A percentile compares a stretch with the other conserved stretches of the same genome.
These are phyloP conservation scores for Calidris pugnax DNA, from an alignment of 2,113 vertebrate genomes.

Conservation along the genomic window DNA sequence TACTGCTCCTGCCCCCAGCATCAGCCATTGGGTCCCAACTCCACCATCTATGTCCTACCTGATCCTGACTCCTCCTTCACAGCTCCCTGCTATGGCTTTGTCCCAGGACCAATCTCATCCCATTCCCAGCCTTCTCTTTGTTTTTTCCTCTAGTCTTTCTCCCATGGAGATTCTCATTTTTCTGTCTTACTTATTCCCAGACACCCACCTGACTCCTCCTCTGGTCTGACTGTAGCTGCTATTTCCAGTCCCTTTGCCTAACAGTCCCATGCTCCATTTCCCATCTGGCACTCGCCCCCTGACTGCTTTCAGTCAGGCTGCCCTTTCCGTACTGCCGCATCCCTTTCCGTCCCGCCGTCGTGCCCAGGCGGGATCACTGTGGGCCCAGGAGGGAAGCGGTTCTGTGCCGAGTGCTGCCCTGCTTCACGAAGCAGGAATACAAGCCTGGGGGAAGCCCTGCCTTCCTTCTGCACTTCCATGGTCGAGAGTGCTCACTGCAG, in stretches of 20 bases:
- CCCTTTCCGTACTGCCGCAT: accelerated
- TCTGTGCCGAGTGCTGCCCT: neutral
- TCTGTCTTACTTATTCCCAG: neutral
- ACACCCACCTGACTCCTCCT: neutral
- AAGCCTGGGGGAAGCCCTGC: neutral
- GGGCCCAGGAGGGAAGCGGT: neutral
- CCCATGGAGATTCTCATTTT: neutral
- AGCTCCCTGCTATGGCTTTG: neutral
- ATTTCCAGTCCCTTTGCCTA: neutral
- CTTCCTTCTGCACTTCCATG: neutral
- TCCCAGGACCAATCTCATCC: neutral
- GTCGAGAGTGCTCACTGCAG: neutral
- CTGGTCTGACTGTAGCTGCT: neutral
- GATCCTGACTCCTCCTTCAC: neutral
- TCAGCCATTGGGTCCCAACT: neutral
- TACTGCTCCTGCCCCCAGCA: neutral
- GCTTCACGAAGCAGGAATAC: neutral
- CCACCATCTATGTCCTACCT: neutral
- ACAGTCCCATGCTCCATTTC: neutral
- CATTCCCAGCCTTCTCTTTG: neutral
- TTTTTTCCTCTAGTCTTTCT: neutral
- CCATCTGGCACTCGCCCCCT: neutral
- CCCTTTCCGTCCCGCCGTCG: accelerated
- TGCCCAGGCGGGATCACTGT: neutral
- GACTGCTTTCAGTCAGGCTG: neutral